Percentiles rank a stretch among this genome's conserved stretches.
These are phyloP conservation scores for Leptinotarsa rubiginosa DNA, from an alignment of 2,888 invertebrate species.

Conservation along the genomic window DNA sequence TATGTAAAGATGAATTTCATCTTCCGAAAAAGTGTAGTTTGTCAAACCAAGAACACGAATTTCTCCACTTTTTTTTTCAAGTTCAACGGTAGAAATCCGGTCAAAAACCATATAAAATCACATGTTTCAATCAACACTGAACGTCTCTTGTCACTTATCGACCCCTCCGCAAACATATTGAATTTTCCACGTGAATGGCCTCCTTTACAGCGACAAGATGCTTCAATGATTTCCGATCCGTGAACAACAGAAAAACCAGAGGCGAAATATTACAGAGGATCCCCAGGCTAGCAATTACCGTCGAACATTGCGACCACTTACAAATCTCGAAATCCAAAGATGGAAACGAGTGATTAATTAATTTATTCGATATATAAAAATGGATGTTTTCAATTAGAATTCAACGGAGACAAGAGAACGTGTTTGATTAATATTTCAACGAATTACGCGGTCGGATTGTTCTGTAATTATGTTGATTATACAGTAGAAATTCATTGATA, in stretches of 20 bases:
- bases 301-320: constrained; percentile 2
- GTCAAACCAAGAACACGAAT: no score
- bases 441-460: constrained; percentile 15
- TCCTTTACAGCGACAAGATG: background rate
- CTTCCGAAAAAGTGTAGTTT: no score
- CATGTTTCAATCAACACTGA: no score
- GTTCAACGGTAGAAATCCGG: background rate
- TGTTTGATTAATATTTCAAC: constrained; percentile 25
- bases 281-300: constrained; percentile 10
- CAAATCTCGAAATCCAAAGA: constrained; percentile 17
- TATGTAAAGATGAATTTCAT: no score
- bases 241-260: constrained; percentile 7
- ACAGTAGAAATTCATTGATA: constrained; percentile 14
- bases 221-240: background rate
- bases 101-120: no score
- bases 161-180: background rate
- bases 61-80: background rate
- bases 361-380: constrained; percentile 22
- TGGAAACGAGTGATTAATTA: constrained; percentile 18
- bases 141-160: no score
- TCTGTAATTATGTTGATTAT: constrained; percentile 24
- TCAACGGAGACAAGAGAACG: constrained; percentile 5
- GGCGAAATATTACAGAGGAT: background rate
- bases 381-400: constrained; percentile 27
- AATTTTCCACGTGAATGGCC: background rate